Base-by-base conservation (phyloP, 2,797 vertebrate genomes). In the Prunella strophiata region DNA sequence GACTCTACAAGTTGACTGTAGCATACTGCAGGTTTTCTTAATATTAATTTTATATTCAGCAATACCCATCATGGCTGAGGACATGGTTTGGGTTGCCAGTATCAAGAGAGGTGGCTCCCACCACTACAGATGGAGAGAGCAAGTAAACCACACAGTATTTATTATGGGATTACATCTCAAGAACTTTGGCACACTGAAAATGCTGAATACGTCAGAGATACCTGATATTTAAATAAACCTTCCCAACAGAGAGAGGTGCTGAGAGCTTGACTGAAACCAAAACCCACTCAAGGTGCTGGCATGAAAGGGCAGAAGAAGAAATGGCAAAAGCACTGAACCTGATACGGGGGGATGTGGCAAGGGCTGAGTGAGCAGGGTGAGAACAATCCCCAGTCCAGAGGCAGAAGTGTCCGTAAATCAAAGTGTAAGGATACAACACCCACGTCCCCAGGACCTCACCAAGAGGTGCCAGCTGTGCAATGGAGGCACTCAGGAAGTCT, bases 401-500 rank as follows among this genome's bases (percentile, higher is more conserved):
- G 89, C 91, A 97, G 81, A 81, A 91, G 83, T 71, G 86, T 87
- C 94, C 1, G 77, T 97, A 98, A 98, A 98, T 98, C 97, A 97
- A 97, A 96, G 94, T 92, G 85, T 93, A 93, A 97, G 96, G 82
- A 89, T 50, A 93, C 80, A 96, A 93, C 62, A 94, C 95, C 95
- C 68, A 91, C 34, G 55, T 96, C 89, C 93, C 96, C 95, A 97
- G 97, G 96, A 97, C 96, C 93, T 66, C 95, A 74, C 96, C 97
- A 97, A 97, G 97, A 90, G n/a, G 94, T 94, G 92, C 97, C 97
- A 98, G 97, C 97, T 98, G 97, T 76, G 63, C 36, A 13, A 88
- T 95, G 96, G 96, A 97, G 97, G 93, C 89, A 1, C 94, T 95
- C 97, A 97, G 97, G 97, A 98, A 98, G 97, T 97, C 83, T 96